Percentiles rank a stretch among this genome's conserved stretches.
phyloP scores from a whole-genome alignment of 2,888 invertebrate genomes.

The Drosophila diplacantha region DNA sequence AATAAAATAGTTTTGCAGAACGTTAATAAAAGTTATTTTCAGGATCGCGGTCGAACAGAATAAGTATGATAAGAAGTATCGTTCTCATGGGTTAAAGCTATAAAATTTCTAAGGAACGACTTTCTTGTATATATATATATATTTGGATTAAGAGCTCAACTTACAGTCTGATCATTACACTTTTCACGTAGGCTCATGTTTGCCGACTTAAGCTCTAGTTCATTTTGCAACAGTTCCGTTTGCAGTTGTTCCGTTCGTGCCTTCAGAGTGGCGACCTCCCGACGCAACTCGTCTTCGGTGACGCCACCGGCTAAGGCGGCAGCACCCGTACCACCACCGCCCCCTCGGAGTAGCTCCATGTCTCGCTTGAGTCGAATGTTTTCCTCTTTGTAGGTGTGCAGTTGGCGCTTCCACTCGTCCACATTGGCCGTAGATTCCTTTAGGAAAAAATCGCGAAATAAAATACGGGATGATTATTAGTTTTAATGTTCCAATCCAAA shows the following conservation, averaged over 20 bases:
- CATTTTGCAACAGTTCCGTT: conserved; percentile 88
- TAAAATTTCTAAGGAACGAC: neutral
- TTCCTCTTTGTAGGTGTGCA: conserved; percentile 94
- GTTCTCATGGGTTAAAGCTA: neutral
- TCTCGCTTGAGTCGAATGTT: conserved; percentile 89
- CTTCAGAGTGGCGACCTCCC: conserved; percentile 85
- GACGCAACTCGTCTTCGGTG: conserved; percentile 86
- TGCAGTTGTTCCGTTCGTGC: conserved; percentile 90
- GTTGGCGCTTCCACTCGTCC: conserved; percentile 98
- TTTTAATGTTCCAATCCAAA: too few relatives aligned
- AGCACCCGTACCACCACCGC: conserved; percentile 79
- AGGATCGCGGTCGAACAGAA: too few relatives aligned
- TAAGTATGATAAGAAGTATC: too few relatives aligned
- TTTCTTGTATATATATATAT: neutral
- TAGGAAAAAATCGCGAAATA: neutral
- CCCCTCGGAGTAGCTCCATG: conserved; percentile 84
- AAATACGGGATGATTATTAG: neutral
- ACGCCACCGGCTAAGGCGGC: conserved; percentile 79
- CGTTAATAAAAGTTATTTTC: too few relatives aligned
- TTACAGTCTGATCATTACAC: conserved; percentile 87
- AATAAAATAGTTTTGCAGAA: too few relatives aligned
- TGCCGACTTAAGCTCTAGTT: conserved; percentile 86
- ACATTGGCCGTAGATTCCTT: conserved; percentile 95
- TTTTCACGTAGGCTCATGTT: conserved; percentile 77
- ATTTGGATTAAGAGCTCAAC: neutral